Evolutionary conservation across 2,797 vertebrate species (phyloP), one percentile per base, ranked within the genome.

Genomic region (Neoniphon sammara): DNA sequence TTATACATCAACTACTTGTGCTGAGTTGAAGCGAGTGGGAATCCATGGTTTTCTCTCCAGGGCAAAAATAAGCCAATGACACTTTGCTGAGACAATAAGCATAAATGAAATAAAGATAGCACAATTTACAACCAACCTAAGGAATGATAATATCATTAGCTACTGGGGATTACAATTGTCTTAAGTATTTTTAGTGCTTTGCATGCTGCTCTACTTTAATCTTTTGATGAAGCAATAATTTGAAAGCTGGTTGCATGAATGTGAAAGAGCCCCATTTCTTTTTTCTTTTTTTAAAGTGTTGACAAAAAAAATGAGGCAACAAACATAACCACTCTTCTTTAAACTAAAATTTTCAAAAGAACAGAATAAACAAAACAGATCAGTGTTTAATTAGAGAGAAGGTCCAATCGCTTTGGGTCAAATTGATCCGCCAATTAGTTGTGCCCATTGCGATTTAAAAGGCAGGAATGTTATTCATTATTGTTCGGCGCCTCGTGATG

Each of bases 1-100:
- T 93, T 92, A 93, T 88, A 91, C 77, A 91, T 85, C 65, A 85
- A 75, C 73, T 68, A 74, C 68, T 49, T 69, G 78, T 62, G 85
- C 78, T 46, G 62, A 81, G 67, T 68, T 47, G 53, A 85, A 84
- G 62, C 77, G 18, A 21, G 61, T 42, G 74, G 83, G 87, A 87
- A 66, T 78, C 58, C 31, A 55, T 76, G 80, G 84, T 65, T 83
- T 81, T 74, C 71, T 91, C 91, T 91, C 77, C 75, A 10, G 87
- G 89, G 90, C 10, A 83, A 85, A 85, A 86, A 87, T 44, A 73
- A 89, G 71, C 63, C 64, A 21, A 54, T 79, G 90, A 87, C 87
- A 89, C 84, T 92, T 90, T 89, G 75, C 70, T 84, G 64, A 87
- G 66, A 88, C 88, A 88, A 88, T 83, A 60, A 34, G 21, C 68